Conservation (phyloP, 2,797 vertebrate species). For the Ciconia nigra region DNA sequence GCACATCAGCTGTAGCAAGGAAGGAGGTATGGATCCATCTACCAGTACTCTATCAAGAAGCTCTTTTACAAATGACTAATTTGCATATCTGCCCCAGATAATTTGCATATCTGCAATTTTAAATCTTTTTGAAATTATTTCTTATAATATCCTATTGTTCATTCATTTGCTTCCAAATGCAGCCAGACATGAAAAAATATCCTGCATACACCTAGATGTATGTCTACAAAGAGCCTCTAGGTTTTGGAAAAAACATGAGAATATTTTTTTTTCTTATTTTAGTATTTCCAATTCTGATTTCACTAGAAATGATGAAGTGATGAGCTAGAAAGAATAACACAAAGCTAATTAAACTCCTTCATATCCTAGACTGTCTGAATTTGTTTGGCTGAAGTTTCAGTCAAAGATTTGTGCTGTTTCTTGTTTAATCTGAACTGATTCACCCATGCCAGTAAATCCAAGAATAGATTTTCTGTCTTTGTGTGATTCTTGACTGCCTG, state of each 20-base stretch:
- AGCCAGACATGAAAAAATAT: background rate
- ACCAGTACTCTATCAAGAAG: background rate
- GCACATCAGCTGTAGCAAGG: background rate
- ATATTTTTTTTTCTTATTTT: background rate
- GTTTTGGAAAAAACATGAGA: background rate
- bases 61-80: background rate
- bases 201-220: background rate
- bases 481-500: background rate
- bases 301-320: background rate
- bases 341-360: background rate
- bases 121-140: background rate
- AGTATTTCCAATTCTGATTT: background rate
- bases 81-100: background rate
- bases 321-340: background rate
- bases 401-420: background rate
- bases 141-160: background rate
- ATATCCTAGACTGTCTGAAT: background rate
- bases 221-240: background rate
- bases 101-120: background rate
- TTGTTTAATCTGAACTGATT: constrained; percentile 22
- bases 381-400: background rate
- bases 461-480: constrained; percentile 26
- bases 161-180: background rate
- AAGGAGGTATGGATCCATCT: background rate
- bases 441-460: background rate